phyloP scores from a whole-genome alignment of 2,888 invertebrate species.

The Diarsia mendica region DNA sequence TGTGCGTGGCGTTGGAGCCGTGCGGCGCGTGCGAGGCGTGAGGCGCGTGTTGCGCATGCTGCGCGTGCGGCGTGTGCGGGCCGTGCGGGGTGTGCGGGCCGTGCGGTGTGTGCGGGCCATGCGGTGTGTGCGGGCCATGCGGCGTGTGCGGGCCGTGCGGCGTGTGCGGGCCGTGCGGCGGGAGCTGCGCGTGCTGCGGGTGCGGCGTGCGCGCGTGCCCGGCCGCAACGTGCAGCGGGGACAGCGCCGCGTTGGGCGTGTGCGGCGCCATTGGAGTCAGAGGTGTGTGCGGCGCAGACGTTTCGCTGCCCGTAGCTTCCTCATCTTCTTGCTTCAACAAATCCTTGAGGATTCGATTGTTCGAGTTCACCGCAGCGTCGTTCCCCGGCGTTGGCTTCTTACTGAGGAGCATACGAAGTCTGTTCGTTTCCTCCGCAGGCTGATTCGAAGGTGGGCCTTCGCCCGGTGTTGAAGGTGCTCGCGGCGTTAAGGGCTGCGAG shows the following conservation, averaged over 20 bases:
- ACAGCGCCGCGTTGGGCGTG: slow-evolving; percentile 71
- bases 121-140: slow-evolving; percentile 74
- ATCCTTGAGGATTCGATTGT: slow-evolving; percentile 84
- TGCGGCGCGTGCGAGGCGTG: slow-evolving; percentile 52
- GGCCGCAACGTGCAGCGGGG: slow-evolving; percentile 66
- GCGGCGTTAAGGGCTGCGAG: slow-evolving; percentile 75
- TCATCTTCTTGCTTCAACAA: slow-evolving; percentile 87
- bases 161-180: slow-evolving; percentile 46
- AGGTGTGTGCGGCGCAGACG: slow-evolving; percentile 85
- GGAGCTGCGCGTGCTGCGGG: slow-evolving; percentile 68
- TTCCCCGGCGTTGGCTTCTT: slow-evolving; percentile 85
- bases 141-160: too few relatives aligned
- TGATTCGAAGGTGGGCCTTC: slow-evolving; percentile 72
- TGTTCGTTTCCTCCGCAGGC: slow-evolving; percentile 87
- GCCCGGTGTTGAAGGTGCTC: slow-evolving; percentile 79
- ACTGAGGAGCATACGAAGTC: slow-evolving; percentile 91
- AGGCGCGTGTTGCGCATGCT: slow-evolving; percentile 62
- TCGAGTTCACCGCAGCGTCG: slow-evolving; percentile 77
- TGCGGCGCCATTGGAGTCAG: slow-evolving; percentile 81
- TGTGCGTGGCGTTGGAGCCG: slow-evolving; percentile 57
- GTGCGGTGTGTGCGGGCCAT: slow-evolving; percentile 83
- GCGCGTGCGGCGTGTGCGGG: slow-evolving; percentile 61
- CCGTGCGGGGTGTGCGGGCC: slow-evolving; percentile 76
- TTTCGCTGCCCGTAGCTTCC: slow-evolving; percentile 84
- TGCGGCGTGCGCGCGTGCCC: slow-evolving; percentile 61